phyloP scores from a whole-genome alignment of 2,797 vertebrate species.

The Malurus splendens region DNA sequence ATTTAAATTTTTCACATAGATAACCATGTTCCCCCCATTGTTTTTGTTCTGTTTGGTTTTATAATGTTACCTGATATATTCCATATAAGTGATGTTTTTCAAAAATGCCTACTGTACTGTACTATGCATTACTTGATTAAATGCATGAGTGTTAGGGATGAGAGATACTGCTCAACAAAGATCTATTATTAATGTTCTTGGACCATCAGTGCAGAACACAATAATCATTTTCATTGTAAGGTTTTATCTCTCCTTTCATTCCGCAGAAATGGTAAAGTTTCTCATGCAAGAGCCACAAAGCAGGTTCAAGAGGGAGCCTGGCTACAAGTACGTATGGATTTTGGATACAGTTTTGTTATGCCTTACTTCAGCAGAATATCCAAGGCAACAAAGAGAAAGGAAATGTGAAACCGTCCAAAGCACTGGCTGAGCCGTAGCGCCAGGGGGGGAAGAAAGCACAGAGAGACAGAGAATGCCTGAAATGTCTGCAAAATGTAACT shows the following conservation, averaged over 20 bases:
- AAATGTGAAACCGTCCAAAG: slow-evolving; percentile 54
- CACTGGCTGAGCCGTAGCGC: slow-evolving; percentile 52
- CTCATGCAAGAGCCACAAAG: slow-evolving; percentile 26
- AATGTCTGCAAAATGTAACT: slow-evolving; percentile 64
- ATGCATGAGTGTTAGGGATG: neutral
- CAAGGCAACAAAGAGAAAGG: slow-evolving; percentile 45
- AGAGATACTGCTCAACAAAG: neutral
- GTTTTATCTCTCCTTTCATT: slow-evolving; percentile 26
- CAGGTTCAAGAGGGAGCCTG: slow-evolving; percentile 39
- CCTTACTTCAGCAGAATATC: slow-evolving; percentile 67
- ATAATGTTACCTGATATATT: neutral
- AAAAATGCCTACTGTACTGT: neutral
- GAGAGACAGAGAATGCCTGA: slow-evolving; percentile 49
- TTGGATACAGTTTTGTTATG: slow-evolving; percentile 61
- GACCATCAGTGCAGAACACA: slow-evolving; percentile 7
- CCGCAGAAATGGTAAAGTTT: neutral
- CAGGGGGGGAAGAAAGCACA: neutral
- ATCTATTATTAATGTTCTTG: slow-evolving; percentile 34
- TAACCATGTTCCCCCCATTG: neutral
- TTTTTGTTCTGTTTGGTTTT: neutral
- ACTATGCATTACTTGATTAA: neutral
- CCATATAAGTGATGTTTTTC: neutral
- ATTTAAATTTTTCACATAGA: neutral
- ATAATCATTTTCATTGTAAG: slow-evolving; percentile 11
- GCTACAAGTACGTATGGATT: slow-evolving; percentile 29